Conservation (phyloP, 2,797 vertebrate genomes). For the Danio jaintianensis region DNA sequence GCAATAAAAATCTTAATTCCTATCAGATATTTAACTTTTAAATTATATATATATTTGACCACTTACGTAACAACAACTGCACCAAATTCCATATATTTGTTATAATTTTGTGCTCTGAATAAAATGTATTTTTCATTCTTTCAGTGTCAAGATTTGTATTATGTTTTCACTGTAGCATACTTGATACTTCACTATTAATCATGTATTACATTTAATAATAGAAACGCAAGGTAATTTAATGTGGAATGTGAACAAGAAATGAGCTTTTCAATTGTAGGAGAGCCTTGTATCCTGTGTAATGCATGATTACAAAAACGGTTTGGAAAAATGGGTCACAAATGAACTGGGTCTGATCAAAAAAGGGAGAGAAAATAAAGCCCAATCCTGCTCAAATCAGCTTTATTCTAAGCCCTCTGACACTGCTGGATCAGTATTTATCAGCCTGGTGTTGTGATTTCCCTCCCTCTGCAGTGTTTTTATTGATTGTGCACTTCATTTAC, state of each 20-base stretch:
- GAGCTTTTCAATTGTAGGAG: background rate
- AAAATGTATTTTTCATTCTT: too few species aligned
- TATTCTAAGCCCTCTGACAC: conserved; percentile 1
- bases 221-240: too few species aligned
- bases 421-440: background rate
- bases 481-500: background rate
- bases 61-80: too few species aligned
- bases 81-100: too few species aligned
- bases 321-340: conserved; percentile 14
- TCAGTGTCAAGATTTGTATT: too few species aligned
- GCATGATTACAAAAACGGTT: background rate
- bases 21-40: background rate
- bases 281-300: background rate
- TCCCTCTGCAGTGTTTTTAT: conserved; percentile 5
- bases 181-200: too few species aligned
- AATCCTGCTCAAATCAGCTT: conserved; percentile 31
- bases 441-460: background rate
- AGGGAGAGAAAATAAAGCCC: background rate
- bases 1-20: background rate
- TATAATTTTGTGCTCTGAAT: too few species aligned
- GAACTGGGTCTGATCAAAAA: background rate
- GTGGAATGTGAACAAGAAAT: background rate
- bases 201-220: too few species aligned
- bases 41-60: too few species aligned
- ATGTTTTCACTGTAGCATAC: too few species aligned